Evolutionary conservation across 2,888 invertebrate species (phyloP), one percentile per base, ranked within the genome.

Genomic region (Chaetoderma sp.): DNA sequence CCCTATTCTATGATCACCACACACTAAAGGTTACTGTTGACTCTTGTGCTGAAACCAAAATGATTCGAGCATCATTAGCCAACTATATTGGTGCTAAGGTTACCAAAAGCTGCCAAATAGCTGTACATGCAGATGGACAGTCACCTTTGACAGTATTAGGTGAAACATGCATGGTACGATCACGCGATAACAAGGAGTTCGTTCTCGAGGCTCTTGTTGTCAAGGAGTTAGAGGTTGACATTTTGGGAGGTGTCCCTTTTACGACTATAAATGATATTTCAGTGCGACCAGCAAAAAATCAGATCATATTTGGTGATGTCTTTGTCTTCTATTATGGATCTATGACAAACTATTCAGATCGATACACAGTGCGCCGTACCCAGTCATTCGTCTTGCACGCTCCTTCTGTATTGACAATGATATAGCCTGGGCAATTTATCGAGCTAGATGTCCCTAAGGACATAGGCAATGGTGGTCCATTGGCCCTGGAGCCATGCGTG

Each of bases 201-300:
- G n/a, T n/a, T n/a, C n/a, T 70, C 0, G 67, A 70, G 1, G 71
- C 55, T 18, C 55, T 69, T n/a, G 73, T 70, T 6, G 70, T 73
- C 2, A 58, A 68, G 18, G 33, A 70, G 42, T 27, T 70, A 4
- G 75, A 75, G 57, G 63, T 58, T 10, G 73, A 75, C 13, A 42
- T 66, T 39, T 23, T 66, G 16, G 73, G 71, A 0, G 75, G 75
- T 1, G 71, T 67, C 10, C 70, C 74, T 0, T 75, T 74, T 32
- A 72, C 75, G 68, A 57, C 55, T 27, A 16, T 8, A 10, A 76
- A 74, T 65, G 76, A 73, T 30, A 66, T 76, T 32, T 23, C 64
- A 3, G 50, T 74, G n/a, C 63, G 70, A 8, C 70, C 70, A 3
- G 62, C 68, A 13, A 70, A 63, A 39, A 63, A 62, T 28, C 45